Evolutionary conservation across 2,888 invertebrate species (phyloP).

Genomic region (Tiliacea aurago): DNA sequence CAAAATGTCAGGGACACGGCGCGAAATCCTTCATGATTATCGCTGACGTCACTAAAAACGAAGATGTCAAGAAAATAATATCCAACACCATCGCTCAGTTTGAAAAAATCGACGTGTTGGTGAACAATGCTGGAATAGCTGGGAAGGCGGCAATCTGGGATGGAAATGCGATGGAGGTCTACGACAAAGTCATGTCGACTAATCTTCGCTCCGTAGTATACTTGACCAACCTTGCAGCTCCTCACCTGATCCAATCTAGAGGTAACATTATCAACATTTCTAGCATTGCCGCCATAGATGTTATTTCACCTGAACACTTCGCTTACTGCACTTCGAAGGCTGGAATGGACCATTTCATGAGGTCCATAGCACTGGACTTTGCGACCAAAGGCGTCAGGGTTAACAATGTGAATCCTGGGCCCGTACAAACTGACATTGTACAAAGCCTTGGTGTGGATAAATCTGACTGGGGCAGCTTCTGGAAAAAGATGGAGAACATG

Average conservation of each 20-base stretch:
- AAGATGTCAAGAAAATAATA: constrained; percentile 64
- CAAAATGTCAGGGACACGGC: constrained; percentile 44
- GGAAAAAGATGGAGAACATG: constrained; percentile 93
- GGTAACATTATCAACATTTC: constrained; percentile 73
- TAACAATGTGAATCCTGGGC: constrained; percentile 96
- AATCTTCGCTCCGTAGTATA: constrained; percentile 67
- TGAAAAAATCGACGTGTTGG: constrained; percentile 66
- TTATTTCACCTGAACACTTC: constrained; percentile 34
- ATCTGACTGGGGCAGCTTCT: constrained; percentile 72
- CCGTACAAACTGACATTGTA: constrained; percentile 87
- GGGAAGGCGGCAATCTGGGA: constrained; percentile 52
- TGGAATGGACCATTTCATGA: constrained; percentile 95
- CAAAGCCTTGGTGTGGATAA: constrained; percentile 73
- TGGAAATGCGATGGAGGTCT: constrained; percentile 62
- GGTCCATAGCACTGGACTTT: constrained; percentile 95
- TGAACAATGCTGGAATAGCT: constrained; percentile 70
- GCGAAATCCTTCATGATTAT: constrained; percentile 52
- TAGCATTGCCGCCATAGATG: constrained; percentile 59
- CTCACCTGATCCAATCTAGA: constrained; percentile 67
- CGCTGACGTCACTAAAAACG: constrained; percentile 68
- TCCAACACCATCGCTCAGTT: constrained; percentile 59
- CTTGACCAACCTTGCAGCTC: constrained; percentile 66
- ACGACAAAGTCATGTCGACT: constrained; percentile 65
- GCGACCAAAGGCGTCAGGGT: constrained; percentile 94
- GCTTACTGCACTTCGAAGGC: constrained; percentile 70